phyloP scores from a whole-genome alignment of 2,888 invertebrate genomes.

The Campoplex nolae region DNA sequence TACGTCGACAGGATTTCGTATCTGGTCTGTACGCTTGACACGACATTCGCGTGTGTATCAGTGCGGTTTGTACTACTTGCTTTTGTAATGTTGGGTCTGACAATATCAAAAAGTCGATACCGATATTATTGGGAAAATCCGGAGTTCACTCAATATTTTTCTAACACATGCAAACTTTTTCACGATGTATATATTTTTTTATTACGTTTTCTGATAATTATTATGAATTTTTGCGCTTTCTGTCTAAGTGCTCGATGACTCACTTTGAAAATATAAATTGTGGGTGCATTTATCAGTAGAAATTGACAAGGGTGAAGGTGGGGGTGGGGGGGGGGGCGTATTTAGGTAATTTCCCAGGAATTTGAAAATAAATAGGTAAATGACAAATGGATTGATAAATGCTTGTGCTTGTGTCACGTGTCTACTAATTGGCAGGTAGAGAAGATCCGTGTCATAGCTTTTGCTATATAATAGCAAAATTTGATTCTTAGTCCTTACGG shows the following conservation, averaged over 20 bases:
- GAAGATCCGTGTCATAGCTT: conserved; percentile 38
- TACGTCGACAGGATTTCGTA: conserved; percentile 41
- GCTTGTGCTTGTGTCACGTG: conserved; percentile 75
- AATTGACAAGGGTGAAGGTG: conserved; percentile 4
- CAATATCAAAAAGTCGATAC: conserved; percentile 63
- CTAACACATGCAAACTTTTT: not conserved
- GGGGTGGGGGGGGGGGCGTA: too few relatives aligned
- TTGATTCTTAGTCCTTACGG: conserved; percentile 59
- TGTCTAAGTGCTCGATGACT: not conserved
- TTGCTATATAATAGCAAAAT: conserved; percentile 44
- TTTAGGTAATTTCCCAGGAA: conserved; percentile 68
- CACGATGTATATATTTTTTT: too few relatives aligned
- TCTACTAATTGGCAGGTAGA: conserved; percentile 76
- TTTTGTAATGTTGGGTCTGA: conserved; percentile 30
- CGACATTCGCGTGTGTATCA: conserved; percentile 23
- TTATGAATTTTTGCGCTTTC: too few relatives aligned
- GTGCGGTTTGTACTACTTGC: conserved; percentile 14
- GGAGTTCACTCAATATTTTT: conserved; percentile 35
- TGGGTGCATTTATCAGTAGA: conserved; percentile 74
- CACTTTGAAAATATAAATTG: conserved; percentile 3
- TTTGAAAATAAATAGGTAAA: conserved; percentile 65
- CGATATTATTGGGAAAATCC: conserved; percentile 35
- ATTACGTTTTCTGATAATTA: too few relatives aligned
- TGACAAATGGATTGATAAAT: conserved; percentile 69
- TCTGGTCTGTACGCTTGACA: conserved; percentile 38